These are phyloP conservation scores for Argopecten irradians DNA, from an alignment of 1,140 invertebrate species.

Conservation along the genomic window DNA sequence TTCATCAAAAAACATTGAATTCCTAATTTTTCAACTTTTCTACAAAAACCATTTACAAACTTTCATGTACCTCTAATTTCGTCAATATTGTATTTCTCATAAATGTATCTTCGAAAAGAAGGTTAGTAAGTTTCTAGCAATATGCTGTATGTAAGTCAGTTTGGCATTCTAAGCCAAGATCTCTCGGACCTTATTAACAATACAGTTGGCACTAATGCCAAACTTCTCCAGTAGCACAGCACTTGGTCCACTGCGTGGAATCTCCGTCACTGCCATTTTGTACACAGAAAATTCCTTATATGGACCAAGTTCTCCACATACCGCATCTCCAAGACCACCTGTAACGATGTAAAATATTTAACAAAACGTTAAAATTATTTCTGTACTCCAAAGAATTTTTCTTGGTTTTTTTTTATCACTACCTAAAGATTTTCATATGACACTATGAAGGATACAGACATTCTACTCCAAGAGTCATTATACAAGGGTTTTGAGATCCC, in stretches of 20 bases:
- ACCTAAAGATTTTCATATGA: not conserved
- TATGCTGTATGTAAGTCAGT: not conserved
- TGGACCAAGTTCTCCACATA: conserved; percentile 86
- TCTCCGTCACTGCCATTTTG: conserved; percentile 88
- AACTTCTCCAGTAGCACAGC: conserved; percentile 90
- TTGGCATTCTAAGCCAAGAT: conserved; percentile 38
- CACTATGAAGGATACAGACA: too few relatives aligned
- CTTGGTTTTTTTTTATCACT: not conserved
- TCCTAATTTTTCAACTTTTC: not conserved
- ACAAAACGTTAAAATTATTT: not conserved
- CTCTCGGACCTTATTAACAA: conserved; percentile 83
- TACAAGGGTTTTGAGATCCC: too few relatives aligned
- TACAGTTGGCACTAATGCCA: conserved; percentile 90
- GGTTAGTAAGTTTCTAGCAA: not conserved
- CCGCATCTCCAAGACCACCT: conserved; percentile 98
- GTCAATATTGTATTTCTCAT: not conserved
- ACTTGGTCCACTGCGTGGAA: conserved; percentile 95
- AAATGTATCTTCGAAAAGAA: not conserved
- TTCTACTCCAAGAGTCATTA: not conserved
- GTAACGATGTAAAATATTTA: conserved; percentile 50
- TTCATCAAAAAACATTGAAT: too few relatives aligned
- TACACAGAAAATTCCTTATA: conserved; percentile 87
- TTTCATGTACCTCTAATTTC: not conserved
- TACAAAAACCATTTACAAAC: not conserved
- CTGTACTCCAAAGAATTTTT: not conserved